Evolutionary conservation across 2,113 vertebrate species (phyloP).

Genomic region (Gymnobelideus leadbeateri): DNA sequence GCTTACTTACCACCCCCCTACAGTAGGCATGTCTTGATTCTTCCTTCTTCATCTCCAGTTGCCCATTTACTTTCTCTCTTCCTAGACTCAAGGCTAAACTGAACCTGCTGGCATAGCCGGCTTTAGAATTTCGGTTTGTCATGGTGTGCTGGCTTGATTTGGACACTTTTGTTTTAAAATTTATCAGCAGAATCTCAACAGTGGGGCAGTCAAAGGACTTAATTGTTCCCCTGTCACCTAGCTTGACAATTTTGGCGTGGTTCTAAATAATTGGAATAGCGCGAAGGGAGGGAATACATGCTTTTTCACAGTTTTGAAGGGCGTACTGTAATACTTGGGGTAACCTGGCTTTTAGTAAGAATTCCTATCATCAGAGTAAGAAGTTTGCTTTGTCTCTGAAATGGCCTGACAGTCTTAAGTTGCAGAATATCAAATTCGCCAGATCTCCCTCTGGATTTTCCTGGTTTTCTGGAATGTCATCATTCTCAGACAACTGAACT

Average conservation of each 20-base stretch:
- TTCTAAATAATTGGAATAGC: background rate
- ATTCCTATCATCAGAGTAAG: background rate
- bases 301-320: background rate
- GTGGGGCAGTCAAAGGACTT: background rate
- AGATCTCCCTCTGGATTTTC: no score
- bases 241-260: background rate
- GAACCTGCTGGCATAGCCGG: accelerated
- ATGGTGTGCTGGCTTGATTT: background rate
- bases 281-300: background rate
- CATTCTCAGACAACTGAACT: no score
- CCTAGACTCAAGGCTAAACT: background rate
- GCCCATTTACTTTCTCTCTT: background rate
- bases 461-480: no score
- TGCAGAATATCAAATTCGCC: background rate
- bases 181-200: background rate
- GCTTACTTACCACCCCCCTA: background rate
- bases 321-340: background rate
- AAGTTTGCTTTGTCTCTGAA: background rate
- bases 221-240: background rate
- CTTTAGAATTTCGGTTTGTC: accelerated
- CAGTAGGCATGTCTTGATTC: background rate
- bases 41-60: background rate
- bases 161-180: background rate
- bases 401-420: no score
- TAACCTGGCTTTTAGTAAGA: background rate